These are phyloP conservation scores for Bombus terrestris DNA, from an alignment of 1,140 invertebrate genomes.

Conservation along the genomic window DNA sequence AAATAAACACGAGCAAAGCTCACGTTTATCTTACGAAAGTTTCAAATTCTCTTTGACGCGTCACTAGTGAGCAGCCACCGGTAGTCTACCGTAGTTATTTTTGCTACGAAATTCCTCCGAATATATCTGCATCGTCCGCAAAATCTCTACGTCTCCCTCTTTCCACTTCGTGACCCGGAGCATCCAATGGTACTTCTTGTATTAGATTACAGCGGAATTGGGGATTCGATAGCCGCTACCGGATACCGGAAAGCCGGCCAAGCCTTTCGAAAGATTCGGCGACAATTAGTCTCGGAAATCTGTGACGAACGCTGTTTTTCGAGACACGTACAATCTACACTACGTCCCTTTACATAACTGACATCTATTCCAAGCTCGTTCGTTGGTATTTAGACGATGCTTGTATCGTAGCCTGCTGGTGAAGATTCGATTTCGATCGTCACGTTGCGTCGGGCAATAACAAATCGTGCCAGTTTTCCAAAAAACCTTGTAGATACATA, in stretches of 20 bases:
- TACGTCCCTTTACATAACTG: conserved; percentile 55
- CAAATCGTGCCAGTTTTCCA: conserved; percentile 12
- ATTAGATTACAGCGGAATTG: conserved; percentile 70
- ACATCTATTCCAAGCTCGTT: conserved; percentile 57
- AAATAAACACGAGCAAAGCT: conserved; percentile 4
- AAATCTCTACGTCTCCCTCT: conserved; percentile 75
- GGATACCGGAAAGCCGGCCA: conserved; percentile 19
- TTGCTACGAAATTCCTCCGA: conserved; percentile 80
- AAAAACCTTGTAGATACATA: neutral
- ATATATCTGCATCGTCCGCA: conserved; percentile 79
- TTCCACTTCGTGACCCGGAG: conserved; percentile 60
- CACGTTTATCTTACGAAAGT: conserved; percentile 52
- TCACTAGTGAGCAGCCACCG: conserved; percentile 55
- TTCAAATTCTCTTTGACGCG: conserved; percentile 62
- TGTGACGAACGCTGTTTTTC: conserved; percentile 21
- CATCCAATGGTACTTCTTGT: conserved; percentile 44
- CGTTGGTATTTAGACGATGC: conserved; percentile 44
- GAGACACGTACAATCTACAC: conserved; percentile 6
- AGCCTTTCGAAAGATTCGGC: conserved; percentile 44
- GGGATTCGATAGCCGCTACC: neutral
- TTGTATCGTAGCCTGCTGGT: conserved; percentile 1
- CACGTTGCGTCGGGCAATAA: too few relatives aligned
- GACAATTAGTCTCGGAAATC: conserved; percentile 35
- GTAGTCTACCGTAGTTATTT: conserved; percentile 77
- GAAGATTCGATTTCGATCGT: neutral